Conservation (phyloP, 1,140 invertebrate species). For the Dendrolimus kikuchii region DNA sequence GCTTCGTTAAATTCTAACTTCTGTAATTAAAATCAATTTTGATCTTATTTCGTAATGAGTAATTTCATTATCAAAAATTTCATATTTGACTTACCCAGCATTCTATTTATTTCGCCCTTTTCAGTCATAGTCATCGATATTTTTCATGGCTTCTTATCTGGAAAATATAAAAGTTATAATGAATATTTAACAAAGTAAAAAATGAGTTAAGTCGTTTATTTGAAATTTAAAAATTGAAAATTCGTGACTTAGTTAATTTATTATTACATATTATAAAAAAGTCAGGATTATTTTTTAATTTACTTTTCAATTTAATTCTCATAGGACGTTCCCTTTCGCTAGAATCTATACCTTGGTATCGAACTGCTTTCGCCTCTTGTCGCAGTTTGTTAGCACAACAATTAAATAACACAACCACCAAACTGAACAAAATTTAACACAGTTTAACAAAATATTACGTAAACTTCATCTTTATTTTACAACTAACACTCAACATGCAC, state of each 20-base stretch:
- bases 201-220: neutral
- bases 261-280: too few relatives aligned
- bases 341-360: conserved; percentile 24
- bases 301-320: too few relatives aligned
- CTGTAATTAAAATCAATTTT: too few relatives aligned
- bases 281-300: too few relatives aligned
- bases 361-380: conserved; percentile 18
- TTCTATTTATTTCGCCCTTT: conserved; percentile 59
- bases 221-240: too few relatives aligned
- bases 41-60: too few relatives aligned
- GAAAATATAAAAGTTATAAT: conserved; percentile 21
- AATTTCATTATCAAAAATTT: too few relatives aligned
- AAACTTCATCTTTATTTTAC: conserved; percentile 13
- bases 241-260: too few relatives aligned
- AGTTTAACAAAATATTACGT: conserved; percentile 14
- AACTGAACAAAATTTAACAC: conserved; percentile 21
- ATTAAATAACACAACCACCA: conserved; percentile 44
- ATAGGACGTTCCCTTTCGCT: neutral
- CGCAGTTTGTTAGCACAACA: conserved; percentile 34
- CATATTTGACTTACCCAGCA: conserved; percentile 48
- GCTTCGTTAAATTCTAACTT: too few relatives aligned
- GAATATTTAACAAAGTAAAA: neutral
- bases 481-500: conserved; percentile 29
- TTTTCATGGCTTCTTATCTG: conserved; percentile 56
- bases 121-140: conserved; percentile 64